Evolutionary conservation across 2,888 invertebrate species (phyloP).

Genomic region (Eupithecia insigniata): DNA sequence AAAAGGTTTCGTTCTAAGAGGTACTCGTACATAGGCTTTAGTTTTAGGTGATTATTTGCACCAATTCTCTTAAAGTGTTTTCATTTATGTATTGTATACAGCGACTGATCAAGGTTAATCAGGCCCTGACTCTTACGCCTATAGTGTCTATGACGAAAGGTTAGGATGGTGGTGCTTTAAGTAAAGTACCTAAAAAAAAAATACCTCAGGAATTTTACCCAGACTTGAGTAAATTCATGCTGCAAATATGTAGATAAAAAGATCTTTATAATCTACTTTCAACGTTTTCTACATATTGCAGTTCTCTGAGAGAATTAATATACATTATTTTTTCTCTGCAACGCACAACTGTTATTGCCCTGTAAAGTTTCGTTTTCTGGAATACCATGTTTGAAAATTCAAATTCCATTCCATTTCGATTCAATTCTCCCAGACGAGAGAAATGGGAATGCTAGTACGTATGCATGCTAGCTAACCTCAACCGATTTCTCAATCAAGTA

Average conservation of each 20-base stretch:
- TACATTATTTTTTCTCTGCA: not conserved
- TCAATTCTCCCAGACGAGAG: not conserved
- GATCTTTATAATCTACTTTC: no score
- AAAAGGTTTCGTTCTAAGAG: constrained; percentile 14
- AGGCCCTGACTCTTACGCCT: no score
- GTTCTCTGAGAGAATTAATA: no score
- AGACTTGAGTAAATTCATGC: not conserved
- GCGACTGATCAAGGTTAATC: no score
- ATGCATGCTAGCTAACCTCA: no score
- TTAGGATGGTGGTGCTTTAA: not conserved
- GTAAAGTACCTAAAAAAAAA: not conserved
- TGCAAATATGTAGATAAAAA: no score
- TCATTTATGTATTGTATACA: no score
- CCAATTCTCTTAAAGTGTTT: constrained; percentile 3
- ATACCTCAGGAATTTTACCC: not conserved
- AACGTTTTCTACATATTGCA: no score
- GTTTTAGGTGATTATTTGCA: constrained; percentile 7
- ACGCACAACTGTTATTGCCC: not conserved
- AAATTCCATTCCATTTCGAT: not conserved
- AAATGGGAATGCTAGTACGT: not conserved
- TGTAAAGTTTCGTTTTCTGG: not conserved
- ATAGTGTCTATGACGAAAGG: not conserved
- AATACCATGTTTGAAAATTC: not conserved
- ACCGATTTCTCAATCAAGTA: not conserved
- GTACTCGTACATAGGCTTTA: not conserved